Conservation (phyloP, 2,113 vertebrate species). For the Phasianus colchicus region DNA sequence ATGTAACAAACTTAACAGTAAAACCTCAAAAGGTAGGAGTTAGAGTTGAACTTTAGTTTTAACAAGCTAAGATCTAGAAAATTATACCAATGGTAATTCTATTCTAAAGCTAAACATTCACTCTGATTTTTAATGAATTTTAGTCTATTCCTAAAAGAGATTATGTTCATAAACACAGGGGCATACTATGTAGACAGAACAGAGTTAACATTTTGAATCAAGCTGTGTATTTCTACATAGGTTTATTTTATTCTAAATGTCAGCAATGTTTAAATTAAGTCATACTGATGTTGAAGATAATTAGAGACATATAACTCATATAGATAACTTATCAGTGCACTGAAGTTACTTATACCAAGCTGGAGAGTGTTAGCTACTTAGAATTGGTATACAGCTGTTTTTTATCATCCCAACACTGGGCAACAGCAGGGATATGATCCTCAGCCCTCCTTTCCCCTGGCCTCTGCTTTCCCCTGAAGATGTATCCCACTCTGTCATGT, state of each 20-base stretch:
- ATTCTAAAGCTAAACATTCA: not conserved
- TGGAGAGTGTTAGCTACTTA: conserved; percentile 10
- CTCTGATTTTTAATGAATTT: conserved; percentile 25
- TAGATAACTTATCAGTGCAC: conserved; percentile 35
- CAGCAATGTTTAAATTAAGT: conserved; percentile 60
- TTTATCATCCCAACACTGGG: conserved; percentile 55
- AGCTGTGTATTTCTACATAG: conserved; percentile 26
- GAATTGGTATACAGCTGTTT: conserved; percentile 40
- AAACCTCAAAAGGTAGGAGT: not conserved
- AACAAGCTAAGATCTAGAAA: not conserved
- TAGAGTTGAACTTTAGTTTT: not conserved
- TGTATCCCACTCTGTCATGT: conserved; percentile 12
- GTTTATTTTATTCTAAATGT: conserved; percentile 58
- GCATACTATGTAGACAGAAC: not conserved
- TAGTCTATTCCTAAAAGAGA: conserved; percentile 1
- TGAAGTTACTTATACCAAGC: conserved; percentile 14
- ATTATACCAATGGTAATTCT: not conserved
- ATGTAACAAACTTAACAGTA: not conserved
- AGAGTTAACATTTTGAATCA: conserved; percentile 34
- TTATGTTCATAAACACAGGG: conserved; percentile 20
- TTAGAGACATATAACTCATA: conserved; percentile 48
- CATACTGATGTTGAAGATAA: conserved; percentile 51
- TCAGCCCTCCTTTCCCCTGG: conserved; percentile 48
- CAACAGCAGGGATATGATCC: conserved; percentile 50
- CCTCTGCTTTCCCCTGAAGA: conserved; percentile 47